These are phyloP conservation scores for Cerceris rybyensis DNA, from an alignment of 2,888 invertebrate genomes.

Conservation along the genomic window DNA sequence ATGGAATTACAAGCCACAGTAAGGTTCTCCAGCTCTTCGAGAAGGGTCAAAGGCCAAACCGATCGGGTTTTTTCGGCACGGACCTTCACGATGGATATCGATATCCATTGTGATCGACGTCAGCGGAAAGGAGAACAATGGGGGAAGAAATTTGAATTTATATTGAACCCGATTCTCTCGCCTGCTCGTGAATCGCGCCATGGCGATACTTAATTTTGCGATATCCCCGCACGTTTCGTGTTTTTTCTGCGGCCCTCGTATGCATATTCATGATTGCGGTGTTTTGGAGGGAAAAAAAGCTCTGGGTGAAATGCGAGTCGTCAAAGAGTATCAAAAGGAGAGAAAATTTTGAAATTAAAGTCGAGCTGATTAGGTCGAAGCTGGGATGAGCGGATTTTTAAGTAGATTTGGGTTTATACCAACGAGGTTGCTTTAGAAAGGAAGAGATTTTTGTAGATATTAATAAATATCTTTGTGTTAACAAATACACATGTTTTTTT, in stretches of 20 bases:
- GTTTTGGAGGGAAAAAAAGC: conserved; percentile 34
- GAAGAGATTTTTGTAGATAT: too few relatives aligned
- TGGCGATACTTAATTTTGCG: conserved; percentile 39
- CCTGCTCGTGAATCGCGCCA: conserved; percentile 22
- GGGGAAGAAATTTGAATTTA: conserved; percentile 51
- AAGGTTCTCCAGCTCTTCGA: neutral
- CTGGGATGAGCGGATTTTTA: too few relatives aligned
- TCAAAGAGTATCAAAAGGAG: too few relatives aligned
- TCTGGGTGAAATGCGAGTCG: too few relatives aligned
- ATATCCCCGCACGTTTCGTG: conserved; percentile 19
- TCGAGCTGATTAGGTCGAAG: too few relatives aligned
- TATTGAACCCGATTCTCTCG: conserved; percentile 35
- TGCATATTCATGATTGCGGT: conserved; percentile 45
- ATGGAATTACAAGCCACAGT: too few relatives aligned
- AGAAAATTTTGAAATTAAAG: too few relatives aligned
- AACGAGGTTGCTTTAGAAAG: too few relatives aligned
- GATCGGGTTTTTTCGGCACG: neutral
- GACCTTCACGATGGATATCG: conserved; percentile 11
- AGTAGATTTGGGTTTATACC: too few relatives aligned
- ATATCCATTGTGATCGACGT: conserved; percentile 17
- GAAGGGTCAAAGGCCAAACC: neutral
- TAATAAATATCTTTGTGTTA: too few relatives aligned
- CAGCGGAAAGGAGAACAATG: conserved; percentile 38
- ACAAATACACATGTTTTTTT: too few relatives aligned
- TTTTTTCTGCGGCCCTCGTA: conserved; percentile 40